These are phyloP conservation scores for Mungos mungo DNA, from an alignment of 2,113 vertebrate genomes.

Conservation along the genomic window DNA sequence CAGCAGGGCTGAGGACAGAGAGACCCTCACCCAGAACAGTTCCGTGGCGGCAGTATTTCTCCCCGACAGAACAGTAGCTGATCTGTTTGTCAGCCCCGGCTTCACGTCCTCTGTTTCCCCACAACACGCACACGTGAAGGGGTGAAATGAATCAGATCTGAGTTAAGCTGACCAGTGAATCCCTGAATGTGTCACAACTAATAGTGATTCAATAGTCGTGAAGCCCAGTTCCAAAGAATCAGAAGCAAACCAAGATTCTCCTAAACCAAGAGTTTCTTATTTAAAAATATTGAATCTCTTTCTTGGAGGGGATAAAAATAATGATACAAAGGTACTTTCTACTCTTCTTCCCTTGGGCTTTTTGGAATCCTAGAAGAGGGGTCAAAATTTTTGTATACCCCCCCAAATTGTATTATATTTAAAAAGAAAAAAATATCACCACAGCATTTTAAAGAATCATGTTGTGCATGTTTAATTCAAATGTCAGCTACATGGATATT, in stretches of 20 bases:
- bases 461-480: neutral
- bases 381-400: neutral
- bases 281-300: neutral
- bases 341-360: neutral
- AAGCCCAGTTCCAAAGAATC: neutral
- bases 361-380: neutral
- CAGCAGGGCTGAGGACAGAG: neutral
- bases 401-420: neutral
- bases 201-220: neutral
- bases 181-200: neutral
- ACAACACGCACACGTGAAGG: neutral
- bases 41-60: neutral
- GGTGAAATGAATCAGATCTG: neutral
- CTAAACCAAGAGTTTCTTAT: neutral
- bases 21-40: fast-evolving
- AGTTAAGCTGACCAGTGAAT: neutral
- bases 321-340: neutral
- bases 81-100: neutral
- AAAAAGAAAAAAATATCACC: neutral
- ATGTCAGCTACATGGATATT: neutral
- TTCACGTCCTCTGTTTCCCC: neutral
- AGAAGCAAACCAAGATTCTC: neutral
- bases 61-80: fast-evolving
- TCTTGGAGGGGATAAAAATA: neutral
- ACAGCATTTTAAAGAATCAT: neutral